These are phyloP conservation scores for Agrochola lota DNA, from an alignment of 2,888 invertebrate species.

Conservation along the genomic window DNA sequence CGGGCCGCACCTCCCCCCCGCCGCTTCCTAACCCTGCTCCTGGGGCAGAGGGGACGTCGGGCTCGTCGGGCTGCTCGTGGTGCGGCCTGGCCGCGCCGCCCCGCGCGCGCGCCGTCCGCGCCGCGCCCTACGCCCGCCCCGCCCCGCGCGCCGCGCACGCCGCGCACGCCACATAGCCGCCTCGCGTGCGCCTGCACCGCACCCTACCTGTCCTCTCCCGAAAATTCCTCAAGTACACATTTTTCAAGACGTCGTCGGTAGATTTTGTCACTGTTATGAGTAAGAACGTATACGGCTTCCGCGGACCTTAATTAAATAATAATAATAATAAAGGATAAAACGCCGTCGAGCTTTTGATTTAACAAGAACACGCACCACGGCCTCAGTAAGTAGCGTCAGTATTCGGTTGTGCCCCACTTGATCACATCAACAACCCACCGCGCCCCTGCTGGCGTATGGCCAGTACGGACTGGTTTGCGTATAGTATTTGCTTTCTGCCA, in stretches of 20 bases:
- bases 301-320: slow-evolving; percentile 46
- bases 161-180: slow-evolving; percentile 35
- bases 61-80: slow-evolving; percentile 83
- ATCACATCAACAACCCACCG: slow-evolving; percentile 28
- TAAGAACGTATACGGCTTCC: slow-evolving; percentile 33
- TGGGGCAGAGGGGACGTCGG: slow-evolving; percentile 82
- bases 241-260: slow-evolving; percentile 60
- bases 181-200: slow-evolving; percentile 14
- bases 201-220: slow-evolving; percentile 48
- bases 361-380: slow-evolving; percentile 31
- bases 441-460: background rate
- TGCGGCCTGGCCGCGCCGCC: slow-evolving; percentile 73
- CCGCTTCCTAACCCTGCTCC: slow-evolving; percentile 62
- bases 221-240: slow-evolving; percentile 60
- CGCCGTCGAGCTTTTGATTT: slow-evolving; percentile 58
- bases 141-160: slow-evolving; percentile 24
- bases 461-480: background rate
- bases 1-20: slow-evolving; percentile 34
- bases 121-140: slow-evolving; percentile 44
- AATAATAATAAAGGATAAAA: slow-evolving; percentile 51
- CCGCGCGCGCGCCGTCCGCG: slow-evolving; percentile 37
- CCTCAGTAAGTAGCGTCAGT: slow-evolving; percentile 59
- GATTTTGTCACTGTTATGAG: slow-evolving; percentile 40
- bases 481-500: background rate
- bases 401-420: slow-evolving; percentile 43